Evolutionary conservation across 2,113 vertebrate species (phyloP).

Genomic region (Cyphomyrus discorhynchus): DNA sequence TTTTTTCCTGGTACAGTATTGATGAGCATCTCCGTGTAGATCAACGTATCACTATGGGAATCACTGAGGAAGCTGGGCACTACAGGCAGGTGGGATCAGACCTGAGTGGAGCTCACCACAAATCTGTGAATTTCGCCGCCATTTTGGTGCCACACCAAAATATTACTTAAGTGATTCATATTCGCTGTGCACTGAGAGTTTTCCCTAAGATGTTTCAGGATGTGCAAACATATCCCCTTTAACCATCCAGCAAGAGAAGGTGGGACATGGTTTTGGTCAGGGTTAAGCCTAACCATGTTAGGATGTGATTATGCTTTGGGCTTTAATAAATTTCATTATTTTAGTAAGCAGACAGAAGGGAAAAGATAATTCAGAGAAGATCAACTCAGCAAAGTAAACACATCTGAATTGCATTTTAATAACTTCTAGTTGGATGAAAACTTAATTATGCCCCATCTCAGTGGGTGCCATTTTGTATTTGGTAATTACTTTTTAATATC

Average conservation of each 20-base stretch:
- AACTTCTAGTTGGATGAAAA: slow-evolving; percentile 11
- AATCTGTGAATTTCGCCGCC: background rate
- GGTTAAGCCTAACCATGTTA: background rate
- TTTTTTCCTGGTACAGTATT: background rate
- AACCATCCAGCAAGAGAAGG: background rate
- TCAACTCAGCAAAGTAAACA: background rate
- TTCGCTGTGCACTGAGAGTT: background rate
- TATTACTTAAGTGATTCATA: background rate
- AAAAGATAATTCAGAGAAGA: background rate
- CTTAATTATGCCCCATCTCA: slow-evolving; percentile 6
- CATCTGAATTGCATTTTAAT: background rate
- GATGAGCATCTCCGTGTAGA: background rate
- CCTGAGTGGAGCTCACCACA: background rate
- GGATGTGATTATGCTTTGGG: background rate
- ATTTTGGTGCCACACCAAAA: background rate
- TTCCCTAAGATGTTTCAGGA: background rate
- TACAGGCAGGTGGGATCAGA: background rate
- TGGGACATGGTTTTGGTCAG: background rate
- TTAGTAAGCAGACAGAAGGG: background rate
- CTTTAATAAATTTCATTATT: slow-evolving; percentile 9
- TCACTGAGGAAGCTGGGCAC: background rate
- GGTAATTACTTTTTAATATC: slow-evolving; percentile 18
- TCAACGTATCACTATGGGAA: background rate
- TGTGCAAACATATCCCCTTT: background rate
- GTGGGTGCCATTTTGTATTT: background rate